Percentiles rank a stretch among this genome's conserved stretches.
phyloP scores from a whole-genome alignment of 2,797 vertebrate genomes.

The Myripristis murdjan region DNA sequence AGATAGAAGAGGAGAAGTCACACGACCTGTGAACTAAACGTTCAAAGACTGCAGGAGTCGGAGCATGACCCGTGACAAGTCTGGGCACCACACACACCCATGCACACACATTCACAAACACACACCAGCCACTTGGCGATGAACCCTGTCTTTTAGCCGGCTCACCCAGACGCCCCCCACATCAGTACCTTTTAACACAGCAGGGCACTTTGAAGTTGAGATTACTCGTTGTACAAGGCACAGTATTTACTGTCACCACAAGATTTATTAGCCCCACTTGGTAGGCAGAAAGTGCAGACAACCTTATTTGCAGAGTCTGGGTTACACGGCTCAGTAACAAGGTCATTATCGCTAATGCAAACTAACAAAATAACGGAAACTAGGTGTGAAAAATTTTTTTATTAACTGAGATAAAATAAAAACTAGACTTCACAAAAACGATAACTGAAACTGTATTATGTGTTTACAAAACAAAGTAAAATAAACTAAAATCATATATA shows the following conservation, averaged over 20 bases:
- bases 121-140: conserved; percentile 34
- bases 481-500: too few relatives aligned
- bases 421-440: too few relatives aligned
- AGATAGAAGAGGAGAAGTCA: conserved; percentile 14
- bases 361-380: too few relatives aligned
- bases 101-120: conserved; percentile 13
- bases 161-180: conserved; percentile 56
- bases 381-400: too few relatives aligned
- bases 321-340: conserved; percentile 29
- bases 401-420: too few relatives aligned
- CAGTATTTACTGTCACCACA: conserved; percentile 71
- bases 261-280: conserved; percentile 75
- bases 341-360: too few relatives aligned
- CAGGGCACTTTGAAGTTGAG: conserved; percentile 69
- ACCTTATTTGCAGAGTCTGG: conserved; percentile 45
- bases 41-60: conserved; percentile 30
- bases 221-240: conserved; percentile 49
- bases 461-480: too few relatives aligned
- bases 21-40: conserved; percentile 21
- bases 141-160: conserved; percentile 60
- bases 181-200: conserved; percentile 70
- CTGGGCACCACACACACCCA: conserved; percentile 34
- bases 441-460: too few relatives aligned
- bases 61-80: conserved; percentile 60
- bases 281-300: conserved; percentile 62